Evolutionary conservation across 2,797 vertebrate genomes (phyloP).

Genomic region (Pseudochaenichthys georgianus): DNA sequence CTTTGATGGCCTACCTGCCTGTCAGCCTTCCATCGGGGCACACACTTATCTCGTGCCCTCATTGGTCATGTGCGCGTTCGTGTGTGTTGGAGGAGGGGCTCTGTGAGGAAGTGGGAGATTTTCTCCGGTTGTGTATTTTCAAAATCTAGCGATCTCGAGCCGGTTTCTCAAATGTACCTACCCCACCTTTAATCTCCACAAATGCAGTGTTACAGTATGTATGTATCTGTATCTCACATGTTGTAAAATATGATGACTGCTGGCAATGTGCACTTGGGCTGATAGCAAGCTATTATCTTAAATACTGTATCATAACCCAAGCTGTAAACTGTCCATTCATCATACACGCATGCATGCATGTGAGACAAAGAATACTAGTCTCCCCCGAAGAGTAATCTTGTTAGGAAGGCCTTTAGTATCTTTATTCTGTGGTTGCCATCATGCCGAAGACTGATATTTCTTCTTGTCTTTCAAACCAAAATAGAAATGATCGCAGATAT

Average conservation of each 20-base stretch:
- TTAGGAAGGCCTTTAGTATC: neutral
- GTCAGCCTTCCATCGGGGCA: too few species aligned
- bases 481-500: conserved; percentile 1
- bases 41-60: too few species aligned
- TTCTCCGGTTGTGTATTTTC: too few species aligned
- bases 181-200: neutral
- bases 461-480: neutral
- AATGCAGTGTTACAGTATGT: neutral
- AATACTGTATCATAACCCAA: neutral
- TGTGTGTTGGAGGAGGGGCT: too few species aligned
- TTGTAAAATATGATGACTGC: neutral
- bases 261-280: neutral
- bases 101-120: too few species aligned
- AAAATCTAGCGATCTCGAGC: too few species aligned
- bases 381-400: neutral
- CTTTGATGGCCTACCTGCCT: too few species aligned
- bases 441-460: neutral
- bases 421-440: neutral
- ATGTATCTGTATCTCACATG: neutral
- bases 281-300: neutral
- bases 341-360: neutral
- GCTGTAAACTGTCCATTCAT: neutral
- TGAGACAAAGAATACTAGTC: neutral
- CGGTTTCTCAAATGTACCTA: too few species aligned
- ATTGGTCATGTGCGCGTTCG: too few species aligned